A percentile compares a stretch with the other conserved stretches of the same genome.
Evolutionary conservation across 2,113 vertebrate genomes (phyloP).

Genomic region (Cynopterus brachyotis): DNA sequence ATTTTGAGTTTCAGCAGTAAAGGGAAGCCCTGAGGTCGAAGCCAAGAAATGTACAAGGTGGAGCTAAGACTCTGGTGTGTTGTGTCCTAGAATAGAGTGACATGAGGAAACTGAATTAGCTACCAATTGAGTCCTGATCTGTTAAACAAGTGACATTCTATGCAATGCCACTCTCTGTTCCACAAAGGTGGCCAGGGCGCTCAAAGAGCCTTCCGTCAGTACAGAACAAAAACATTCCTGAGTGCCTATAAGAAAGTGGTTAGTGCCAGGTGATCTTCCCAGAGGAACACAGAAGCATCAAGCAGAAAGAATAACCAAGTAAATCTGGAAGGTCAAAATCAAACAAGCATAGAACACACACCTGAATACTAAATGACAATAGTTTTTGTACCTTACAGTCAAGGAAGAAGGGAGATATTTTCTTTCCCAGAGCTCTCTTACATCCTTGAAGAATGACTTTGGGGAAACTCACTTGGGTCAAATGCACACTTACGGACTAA

Average conservation of each 20-base stretch:
- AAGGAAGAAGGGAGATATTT: background rate
- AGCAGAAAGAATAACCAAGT: background rate
- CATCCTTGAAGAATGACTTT: background rate
- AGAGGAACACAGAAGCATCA: background rate
- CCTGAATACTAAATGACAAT: background rate
- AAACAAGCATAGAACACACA: background rate
- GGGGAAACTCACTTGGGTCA: background rate
- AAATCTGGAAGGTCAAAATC: background rate
- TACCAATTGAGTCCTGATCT: background rate
- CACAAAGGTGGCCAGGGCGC: background rate
- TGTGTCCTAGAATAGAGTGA: background rate
- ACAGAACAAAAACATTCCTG: background rate
- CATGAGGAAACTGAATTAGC: background rate
- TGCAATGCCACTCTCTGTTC: background rate
- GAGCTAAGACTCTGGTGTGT: background rate
- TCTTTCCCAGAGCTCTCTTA: background rate
- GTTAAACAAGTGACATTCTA: background rate
- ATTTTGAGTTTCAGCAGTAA: background rate
- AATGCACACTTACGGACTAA: background rate
- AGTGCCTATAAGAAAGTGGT: background rate
- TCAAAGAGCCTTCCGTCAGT: background rate
- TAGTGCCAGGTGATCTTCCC: background rate
- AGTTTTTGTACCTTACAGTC: background rate
- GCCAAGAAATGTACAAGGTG: background rate
- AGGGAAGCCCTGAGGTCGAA: background rate